Evolutionary conservation across 2,113 vertebrate genomes (phyloP).

Genomic region (Deroptyus accipitrinus): DNA sequence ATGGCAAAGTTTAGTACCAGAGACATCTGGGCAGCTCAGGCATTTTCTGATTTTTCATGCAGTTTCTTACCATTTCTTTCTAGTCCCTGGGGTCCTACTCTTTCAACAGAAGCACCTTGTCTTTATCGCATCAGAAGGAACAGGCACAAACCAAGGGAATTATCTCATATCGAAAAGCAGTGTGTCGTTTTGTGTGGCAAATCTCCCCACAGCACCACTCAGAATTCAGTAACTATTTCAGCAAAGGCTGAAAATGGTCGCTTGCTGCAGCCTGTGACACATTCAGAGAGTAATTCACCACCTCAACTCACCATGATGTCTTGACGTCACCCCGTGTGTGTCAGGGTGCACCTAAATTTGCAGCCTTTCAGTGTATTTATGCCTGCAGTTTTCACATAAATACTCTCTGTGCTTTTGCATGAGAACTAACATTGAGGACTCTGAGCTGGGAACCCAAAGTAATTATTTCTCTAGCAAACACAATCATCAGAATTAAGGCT

Average conservation of each 20-base stretch:
- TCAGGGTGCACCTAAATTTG: accelerated
- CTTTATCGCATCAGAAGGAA: background rate
- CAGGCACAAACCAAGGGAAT: background rate
- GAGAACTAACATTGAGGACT: accelerated
- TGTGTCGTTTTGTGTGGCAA: accelerated
- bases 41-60: background rate
- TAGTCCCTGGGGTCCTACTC: background rate
- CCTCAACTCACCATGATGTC: accelerated
- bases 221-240: background rate
- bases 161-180: background rate
- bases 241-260: background rate
- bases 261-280: background rate
- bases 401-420: background rate
- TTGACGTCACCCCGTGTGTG: background rate
- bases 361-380: background rate
- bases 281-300: background rate
- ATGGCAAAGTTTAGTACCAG: background rate
- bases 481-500: background rate
- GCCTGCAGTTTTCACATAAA: background rate
- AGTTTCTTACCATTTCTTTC: background rate
- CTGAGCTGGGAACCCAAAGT: background rate
- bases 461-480: background rate
- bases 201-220: background rate
- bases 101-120: background rate
- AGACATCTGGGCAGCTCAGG: background rate